Evolutionary conservation across 2,113 vertebrate species (phyloP), one percentile per base, ranked within the genome.

Genomic region (Pseudorasbora parva): DNA sequence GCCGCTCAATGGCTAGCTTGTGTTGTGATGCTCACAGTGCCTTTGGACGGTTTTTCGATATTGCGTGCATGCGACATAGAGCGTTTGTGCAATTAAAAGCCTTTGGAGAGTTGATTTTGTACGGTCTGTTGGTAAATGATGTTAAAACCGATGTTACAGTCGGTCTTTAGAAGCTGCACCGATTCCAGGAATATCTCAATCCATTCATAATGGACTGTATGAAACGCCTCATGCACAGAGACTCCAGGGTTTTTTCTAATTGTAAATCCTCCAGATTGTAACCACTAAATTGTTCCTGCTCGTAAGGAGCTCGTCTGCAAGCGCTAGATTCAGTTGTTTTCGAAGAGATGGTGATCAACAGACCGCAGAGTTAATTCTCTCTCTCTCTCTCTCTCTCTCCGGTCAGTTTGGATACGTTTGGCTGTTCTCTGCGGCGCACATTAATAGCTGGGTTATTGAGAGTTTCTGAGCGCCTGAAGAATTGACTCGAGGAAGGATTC

Each of bases 301-400:
- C 87, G 86, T 89, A 85, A 85, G 85, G 87, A 91, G 91, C 90
- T 90, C 85, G 88, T 88, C 88, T 85, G 91, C 86, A 88, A 37
- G 37, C 37, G 86, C 86, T 79, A 89, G 90, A 89, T 88, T 88
- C 85, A 76, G 45, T 86, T 91, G 69, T 83, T 60, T 81, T 77
- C 75, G 14, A 88, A 86, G 83, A 90, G 87, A 90, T 91, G 90
- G 92, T 92, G 92, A 92, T 91, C 92, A 92, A 87, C 80, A 85
- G 77, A 92, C 91, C 91, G 47, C 90, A 93, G 90, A 91, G 87
- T 88, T 92, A 88, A 92, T 92, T 92, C 85, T 85, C 90, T 89
- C 41, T 72, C 82, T 33, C 72, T 77, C 74, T 92, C 85, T 85
- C 90, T 89, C 41, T 72, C 82, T 33, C 72, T 77, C 74, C 45